Evolutionary conservation across 2,113 vertebrate species (phyloP).

Genomic region (Tympanuchus pallidicinctus): DNA sequence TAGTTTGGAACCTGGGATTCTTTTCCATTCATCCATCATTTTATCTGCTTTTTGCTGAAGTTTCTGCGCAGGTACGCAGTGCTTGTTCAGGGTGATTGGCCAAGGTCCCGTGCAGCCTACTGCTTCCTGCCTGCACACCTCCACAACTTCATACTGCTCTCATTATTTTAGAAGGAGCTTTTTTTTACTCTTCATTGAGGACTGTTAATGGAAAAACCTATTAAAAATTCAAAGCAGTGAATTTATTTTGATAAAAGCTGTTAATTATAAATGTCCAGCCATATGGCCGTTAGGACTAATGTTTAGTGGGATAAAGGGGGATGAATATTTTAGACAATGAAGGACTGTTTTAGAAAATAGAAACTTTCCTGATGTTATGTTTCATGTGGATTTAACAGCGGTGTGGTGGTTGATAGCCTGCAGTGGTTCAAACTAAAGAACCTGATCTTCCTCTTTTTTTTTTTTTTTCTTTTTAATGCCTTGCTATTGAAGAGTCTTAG

Average conservation of each 20-base stretch:
- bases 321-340: slow-evolving; percentile 53
- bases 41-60: background rate
- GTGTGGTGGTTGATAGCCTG: slow-evolving; percentile 22
- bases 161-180: background rate
- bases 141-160: background rate
- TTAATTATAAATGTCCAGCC: slow-evolving; percentile 77
- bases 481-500: slow-evolving; percentile 31
- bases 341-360: slow-evolving; percentile 47
- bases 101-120: background rate
- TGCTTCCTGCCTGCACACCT: background rate
- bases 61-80: background rate
- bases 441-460: background rate
- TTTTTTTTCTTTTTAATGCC: slow-evolving; percentile 58
- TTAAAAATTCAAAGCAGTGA: slow-evolving; percentile 61
- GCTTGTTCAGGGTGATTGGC: background rate
- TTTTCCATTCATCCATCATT: background rate
- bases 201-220: background rate
- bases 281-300: slow-evolving; percentile 59
- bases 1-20: background rate
- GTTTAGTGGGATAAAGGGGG: background rate
- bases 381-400: slow-evolving; percentile 49
- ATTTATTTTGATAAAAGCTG: slow-evolving; percentile 71
- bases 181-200: slow-evolving; percentile 3
- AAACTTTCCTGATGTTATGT: slow-evolving; percentile 11
- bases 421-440: slow-evolving; percentile 22